Conservation (phyloP, 2,888 invertebrate species). For the Oscheius sp. region DNA sequence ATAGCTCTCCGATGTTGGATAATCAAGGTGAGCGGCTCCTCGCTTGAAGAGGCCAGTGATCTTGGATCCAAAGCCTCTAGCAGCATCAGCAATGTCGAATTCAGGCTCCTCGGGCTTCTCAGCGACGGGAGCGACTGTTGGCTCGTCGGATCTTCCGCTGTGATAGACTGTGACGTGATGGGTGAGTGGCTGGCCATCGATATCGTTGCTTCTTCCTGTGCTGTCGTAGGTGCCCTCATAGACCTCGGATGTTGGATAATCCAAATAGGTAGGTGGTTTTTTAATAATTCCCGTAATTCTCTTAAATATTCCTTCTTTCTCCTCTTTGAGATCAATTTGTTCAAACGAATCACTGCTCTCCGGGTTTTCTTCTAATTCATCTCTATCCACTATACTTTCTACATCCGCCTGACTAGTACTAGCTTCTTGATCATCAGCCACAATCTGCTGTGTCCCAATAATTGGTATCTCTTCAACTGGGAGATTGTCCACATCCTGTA, state of each 20-base stretch:
- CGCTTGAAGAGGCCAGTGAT: slow-evolving; percentile 37
- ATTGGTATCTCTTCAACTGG: slow-evolving; percentile 30
- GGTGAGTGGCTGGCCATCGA: slow-evolving; percentile 37
- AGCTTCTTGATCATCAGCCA: slow-evolving; percentile 38
- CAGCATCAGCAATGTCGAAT: slow-evolving; percentile 29
- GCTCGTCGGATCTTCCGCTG: slow-evolving; percentile 33
- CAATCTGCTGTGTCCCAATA: slow-evolving; percentile 36
- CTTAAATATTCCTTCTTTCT: slow-evolving; percentile 37
- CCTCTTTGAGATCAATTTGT: slow-evolving; percentile 10
- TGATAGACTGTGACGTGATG: slow-evolving; percentile 44
- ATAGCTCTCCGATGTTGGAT: slow-evolving; percentile 46
- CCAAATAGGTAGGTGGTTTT: slow-evolving; percentile 34
- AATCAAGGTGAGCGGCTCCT: slow-evolving; percentile 37
- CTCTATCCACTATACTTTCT: background rate
- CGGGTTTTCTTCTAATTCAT: background rate
- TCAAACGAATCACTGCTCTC: slow-evolving; percentile 34
- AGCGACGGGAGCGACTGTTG: slow-evolving; percentile 27
- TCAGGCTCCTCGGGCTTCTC: background rate
- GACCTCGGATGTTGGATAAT: slow-evolving; percentile 35
- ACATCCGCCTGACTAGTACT: slow-evolving; percentile 12
- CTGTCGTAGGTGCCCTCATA: slow-evolving; percentile 40
- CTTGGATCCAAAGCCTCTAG: slow-evolving; percentile 16
- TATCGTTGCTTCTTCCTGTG: slow-evolving; percentile 21
- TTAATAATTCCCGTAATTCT: slow-evolving; percentile 30
- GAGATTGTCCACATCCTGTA: slow-evolving; percentile 25